Evolutionary conservation across 2,113 vertebrate species (phyloP).

Genomic region (Miniopterus natalensis): DNA sequence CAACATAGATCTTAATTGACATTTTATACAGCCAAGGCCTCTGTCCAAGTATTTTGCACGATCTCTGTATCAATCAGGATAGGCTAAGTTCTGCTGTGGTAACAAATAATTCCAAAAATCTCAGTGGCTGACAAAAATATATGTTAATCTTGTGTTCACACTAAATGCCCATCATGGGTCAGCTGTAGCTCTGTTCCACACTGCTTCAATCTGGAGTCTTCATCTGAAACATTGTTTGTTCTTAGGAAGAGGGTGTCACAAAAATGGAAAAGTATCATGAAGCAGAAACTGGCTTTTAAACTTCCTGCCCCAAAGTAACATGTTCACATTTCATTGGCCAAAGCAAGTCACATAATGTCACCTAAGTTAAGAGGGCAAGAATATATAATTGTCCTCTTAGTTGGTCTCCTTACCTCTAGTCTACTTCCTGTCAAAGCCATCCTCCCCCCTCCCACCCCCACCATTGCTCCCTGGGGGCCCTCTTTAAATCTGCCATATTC

Average conservation of each 20-base stretch:
- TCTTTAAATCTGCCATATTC: neutral
- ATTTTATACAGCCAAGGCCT: neutral
- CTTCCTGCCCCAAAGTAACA: neutral
- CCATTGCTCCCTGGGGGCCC: neutral
- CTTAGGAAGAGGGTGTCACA: neutral
- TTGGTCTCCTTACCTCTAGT: neutral
- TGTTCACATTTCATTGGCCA: neutral
- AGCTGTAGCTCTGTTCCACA: neutral
- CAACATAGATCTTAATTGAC: neutral
- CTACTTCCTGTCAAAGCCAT: neutral
- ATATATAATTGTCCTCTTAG: neutral
- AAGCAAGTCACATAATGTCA: neutral
- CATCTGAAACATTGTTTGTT: neutral
- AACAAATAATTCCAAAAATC: slow-evolving; percentile 37
- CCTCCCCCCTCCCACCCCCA: neutral
- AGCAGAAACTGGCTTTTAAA: neutral
- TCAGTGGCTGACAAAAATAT: slow-evolving; percentile 16
- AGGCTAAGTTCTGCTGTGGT: neutral
- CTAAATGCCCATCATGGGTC: neutral
- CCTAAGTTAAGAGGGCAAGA: neutral
- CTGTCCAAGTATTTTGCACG: neutral
- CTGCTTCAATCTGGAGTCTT: neutral
- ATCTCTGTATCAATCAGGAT: slow-evolving; percentile 5
- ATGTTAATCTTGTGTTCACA: neutral
- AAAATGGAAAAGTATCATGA: neutral